Evolutionary conservation across 2,113 vertebrate genomes (phyloP), one percentile per base, ranked within the genome.

Genomic region (Antechinus stuartii): DNA sequence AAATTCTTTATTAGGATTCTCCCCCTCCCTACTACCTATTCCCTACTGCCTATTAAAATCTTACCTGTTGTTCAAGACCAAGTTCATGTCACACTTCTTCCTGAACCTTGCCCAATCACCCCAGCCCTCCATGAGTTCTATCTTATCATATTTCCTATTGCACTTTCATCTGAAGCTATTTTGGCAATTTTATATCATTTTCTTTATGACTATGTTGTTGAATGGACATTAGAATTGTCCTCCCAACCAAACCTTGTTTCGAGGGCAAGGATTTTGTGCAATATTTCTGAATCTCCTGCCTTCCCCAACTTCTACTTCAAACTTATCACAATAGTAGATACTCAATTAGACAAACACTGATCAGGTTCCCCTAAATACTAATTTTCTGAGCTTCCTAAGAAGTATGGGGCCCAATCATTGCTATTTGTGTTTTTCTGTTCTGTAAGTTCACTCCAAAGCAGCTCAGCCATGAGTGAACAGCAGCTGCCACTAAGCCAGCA

Each of bases 401-500:
- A 97, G 96, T 76, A 9, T 53, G 90, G 68, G 57, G 91, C 90
- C 94, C 53, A 94, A 92, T 96, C 89, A 50, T 92, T 56, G 94
- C 19, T 42, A 24, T 95, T 97, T 97, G 90, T 97, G 97, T 95
- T 95, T 93, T 24, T 53, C 94, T 97, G 54, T 96, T 95, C 91
- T 97, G 95, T 97, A 97, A 95, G 95, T 90, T 96, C 97, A 97
- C 95, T 97, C 97, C 95, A 96, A 92, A 93, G 97, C 57, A 96
- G 93, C 96, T 97, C 97, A 97, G 92, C 96, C 95, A 95, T 96
- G 97, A 95, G 93, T 94, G 97, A 97, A 96, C 90, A 97, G 93
- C 97, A 98, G 97, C 97, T 97, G 97, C 97, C 95, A 97, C 54
- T 91, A 95, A 97, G 57, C 96, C 96, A 96, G 95, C 94, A 97